Percentiles rank a stretch among this genome's conserved stretches.
Evolutionary conservation across 2,888 invertebrate species (phyloP).

Genomic region (Polyploca ridens): DNA sequence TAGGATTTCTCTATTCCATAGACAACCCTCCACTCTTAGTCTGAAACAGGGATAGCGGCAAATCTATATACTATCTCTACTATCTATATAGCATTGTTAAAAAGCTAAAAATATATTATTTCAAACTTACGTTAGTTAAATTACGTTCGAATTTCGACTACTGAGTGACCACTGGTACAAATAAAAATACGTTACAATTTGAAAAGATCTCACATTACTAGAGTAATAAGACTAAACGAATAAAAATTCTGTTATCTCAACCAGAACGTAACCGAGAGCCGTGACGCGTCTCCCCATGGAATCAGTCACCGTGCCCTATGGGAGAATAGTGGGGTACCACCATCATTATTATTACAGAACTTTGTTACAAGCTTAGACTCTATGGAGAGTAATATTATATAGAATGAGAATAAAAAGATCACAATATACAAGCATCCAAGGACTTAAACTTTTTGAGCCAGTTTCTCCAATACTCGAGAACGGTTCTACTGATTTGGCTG

Average conservation of each 20-base stretch:
- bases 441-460: too few species aligned
- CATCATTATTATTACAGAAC: slow-evolving; percentile 2
- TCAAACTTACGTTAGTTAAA: too few species aligned
- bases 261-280: slow-evolving; percentile 56
- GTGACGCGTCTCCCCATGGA: slow-evolving; percentile 54
- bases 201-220: slow-evolving; percentile 23
- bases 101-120: too few species aligned
- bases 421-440: too few species aligned
- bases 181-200: slow-evolving; percentile 33
- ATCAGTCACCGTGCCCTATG: slow-evolving; percentile 59
- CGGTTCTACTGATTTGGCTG: too few species aligned
- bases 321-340: slow-evolving; percentile 21
- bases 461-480: too few species aligned
- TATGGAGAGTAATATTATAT: background rate
- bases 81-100: too few species aligned
- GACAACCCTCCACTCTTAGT: background rate
- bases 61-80: background rate
- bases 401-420: background rate
- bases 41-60: background rate
- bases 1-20: too few species aligned
- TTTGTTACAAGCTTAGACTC: background rate
- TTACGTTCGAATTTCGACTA: too few species aligned
- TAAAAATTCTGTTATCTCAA: slow-evolving; percentile 41
- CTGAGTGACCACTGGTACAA: too few species aligned
- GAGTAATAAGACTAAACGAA: slow-evolving; percentile 49